phyloP scores from a whole-genome alignment of 92 coral and sea anemone species.

The Heteractis magnifica region DNA sequence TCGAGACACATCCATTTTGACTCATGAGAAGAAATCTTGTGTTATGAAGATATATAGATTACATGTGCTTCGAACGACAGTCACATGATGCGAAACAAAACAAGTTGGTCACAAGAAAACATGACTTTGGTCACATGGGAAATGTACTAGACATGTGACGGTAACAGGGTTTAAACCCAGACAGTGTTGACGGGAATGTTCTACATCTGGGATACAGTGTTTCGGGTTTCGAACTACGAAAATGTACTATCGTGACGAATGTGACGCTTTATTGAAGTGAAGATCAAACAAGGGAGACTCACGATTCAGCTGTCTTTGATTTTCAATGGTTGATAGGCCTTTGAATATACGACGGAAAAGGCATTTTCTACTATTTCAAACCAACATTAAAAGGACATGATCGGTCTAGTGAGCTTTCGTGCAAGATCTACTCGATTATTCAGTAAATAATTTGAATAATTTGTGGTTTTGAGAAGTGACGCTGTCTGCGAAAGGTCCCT shows the following conservation, averaged over 20 bases:
- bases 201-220: neutral
- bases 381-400: neutral
- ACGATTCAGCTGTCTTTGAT: neutral
- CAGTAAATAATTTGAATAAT: neutral
- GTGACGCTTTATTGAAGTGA: neutral
- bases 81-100: constrained; percentile 36
- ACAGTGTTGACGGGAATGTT: neutral
- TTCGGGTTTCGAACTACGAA: neutral
- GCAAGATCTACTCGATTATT: neutral
- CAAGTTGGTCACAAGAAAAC: constrained; percentile 3
- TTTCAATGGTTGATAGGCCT: neutral
- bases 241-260: neutral
- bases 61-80: constrained; percentile 9
- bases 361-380: neutral
- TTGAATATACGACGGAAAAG: neutral
- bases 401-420: neutral
- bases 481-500: neutral
- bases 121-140: constrained; percentile 34
- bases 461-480: neutral
- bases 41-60: neutral
- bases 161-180: constrained; percentile 9
- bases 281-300: neutral
- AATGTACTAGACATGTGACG: constrained; percentile 29
- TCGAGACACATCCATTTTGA: constrained; percentile 6
- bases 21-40: neutral